Percentiles rank a stretch among this genome's conserved stretches.
Conservation (phyloP, 2,888 invertebrate genomes). For the Halictus quadricinctus region DNA sequence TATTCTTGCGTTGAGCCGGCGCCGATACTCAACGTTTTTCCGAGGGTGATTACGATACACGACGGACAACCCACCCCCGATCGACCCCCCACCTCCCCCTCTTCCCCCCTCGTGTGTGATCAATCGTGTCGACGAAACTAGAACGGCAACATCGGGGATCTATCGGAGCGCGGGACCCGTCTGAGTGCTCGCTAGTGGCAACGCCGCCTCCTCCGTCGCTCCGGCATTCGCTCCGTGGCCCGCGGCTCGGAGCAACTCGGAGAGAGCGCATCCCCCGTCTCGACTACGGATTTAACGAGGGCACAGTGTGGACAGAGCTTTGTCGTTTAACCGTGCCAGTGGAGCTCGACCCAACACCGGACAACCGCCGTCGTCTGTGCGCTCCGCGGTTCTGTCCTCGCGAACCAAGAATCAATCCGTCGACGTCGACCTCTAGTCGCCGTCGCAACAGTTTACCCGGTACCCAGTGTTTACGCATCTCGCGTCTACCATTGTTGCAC, state of each 20-base stretch:
- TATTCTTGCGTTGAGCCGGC: neutral
- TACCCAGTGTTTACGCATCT: neutral
- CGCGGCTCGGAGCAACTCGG: neutral
- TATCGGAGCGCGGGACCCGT: conserved; percentile 29
- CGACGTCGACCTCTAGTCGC: neutral
- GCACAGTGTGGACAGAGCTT: conserved; percentile 12
- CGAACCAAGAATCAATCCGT: neutral
- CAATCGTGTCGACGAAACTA: conserved; percentile 30
- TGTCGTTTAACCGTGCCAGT: conserved; percentile 17
- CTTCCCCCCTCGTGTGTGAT: conserved; percentile 20
- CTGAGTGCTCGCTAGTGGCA: conserved; percentile 37
- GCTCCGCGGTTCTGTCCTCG: neutral
- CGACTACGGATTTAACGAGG: conserved; percentile 18
- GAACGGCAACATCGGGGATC: conserved; percentile 48
- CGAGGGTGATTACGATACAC: conserved; percentile 25
- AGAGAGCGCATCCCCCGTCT: conserved; percentile 3
- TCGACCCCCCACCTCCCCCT: neutral
- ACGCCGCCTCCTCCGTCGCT: conserved; percentile 38
- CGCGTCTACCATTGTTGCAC: neutral
- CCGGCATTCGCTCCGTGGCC: neutral
- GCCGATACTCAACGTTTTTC: conserved; percentile 2
- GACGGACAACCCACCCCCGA: conserved; percentile 13
- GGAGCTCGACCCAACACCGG: neutral
- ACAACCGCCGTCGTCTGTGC: neutral
- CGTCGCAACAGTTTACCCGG: neutral